These are phyloP conservation scores for Pelochelys cantorii DNA, from an alignment of 2,797 vertebrate species.

Conservation along the genomic window DNA sequence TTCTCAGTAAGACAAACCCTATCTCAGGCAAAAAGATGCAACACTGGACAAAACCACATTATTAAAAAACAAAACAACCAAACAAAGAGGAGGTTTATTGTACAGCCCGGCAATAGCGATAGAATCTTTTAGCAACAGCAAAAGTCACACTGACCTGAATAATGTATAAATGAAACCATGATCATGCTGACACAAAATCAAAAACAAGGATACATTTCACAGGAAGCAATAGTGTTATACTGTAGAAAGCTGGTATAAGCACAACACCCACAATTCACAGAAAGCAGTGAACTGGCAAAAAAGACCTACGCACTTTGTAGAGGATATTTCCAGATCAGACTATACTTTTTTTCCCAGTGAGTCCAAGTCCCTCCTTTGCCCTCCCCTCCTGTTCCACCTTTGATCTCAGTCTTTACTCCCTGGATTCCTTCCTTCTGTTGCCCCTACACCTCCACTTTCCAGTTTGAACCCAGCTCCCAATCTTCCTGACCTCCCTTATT, in stretches of 20 bases:
- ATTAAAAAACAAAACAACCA: background rate
- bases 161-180: background rate
- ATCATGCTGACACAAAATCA: background rate
- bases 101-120: background rate
- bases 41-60: fast-evolving
- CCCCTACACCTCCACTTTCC: background rate
- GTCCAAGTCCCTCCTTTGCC: background rate
- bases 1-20: constrained; percentile 8
- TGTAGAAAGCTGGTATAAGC: background rate
- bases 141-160: background rate
- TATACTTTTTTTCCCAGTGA: background rate
- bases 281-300: background rate
- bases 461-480: background rate
- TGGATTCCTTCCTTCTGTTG: background rate
- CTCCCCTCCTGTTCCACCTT: background rate
- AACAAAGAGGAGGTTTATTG: too few relatives aligned
- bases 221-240: background rate
- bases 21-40: fast-evolving
- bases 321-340: background rate
- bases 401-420: background rate
- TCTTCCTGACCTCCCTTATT: background rate
- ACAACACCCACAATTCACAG: background rate
- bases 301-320: background rate
- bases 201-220: background rate
- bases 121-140: background rate